These are phyloP conservation scores for Charina bottae DNA, from an alignment of 2,113 vertebrate species.

Conservation along the genomic window DNA sequence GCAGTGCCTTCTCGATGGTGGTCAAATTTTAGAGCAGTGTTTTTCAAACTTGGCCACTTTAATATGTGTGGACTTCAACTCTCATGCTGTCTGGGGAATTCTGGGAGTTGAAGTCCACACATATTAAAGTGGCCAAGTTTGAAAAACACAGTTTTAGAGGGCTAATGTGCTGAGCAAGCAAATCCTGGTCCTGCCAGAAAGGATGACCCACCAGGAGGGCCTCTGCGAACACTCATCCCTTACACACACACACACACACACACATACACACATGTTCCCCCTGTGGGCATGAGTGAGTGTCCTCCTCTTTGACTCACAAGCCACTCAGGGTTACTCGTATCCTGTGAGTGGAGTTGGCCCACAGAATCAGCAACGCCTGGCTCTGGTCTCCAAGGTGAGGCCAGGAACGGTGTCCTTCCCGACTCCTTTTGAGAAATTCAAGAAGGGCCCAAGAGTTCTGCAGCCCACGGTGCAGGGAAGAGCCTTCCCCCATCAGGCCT, in stretches of 20 bases:
- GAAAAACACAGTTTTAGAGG: not conserved
- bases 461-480: not conserved
- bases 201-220: not conserved
- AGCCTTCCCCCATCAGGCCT: not conserved
- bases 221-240: not conserved
- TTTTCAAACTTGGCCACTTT: no score
- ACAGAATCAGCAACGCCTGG: not conserved
- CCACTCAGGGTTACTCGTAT: not conserved
- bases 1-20: not conserved
- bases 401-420: not conserved
- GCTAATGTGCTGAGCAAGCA: not conserved
- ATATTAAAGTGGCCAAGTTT: not conserved
- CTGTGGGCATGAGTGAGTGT: not conserved
- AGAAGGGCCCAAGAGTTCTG: no score
- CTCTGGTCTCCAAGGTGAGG: not conserved
- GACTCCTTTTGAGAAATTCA: not conserved
- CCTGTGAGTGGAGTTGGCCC: not conserved
- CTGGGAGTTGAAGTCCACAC: not conserved
- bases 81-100: not conserved
- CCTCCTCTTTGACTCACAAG: not conserved
- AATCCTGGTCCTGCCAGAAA: not conserved
- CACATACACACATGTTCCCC: not conserved
- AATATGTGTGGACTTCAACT: no score
- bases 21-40: no score
- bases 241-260: not conserved